These are phyloP conservation scores for Nycticorax nycticorax DNA, from an alignment of 2,113 vertebrate species.

Conservation along the genomic window DNA sequence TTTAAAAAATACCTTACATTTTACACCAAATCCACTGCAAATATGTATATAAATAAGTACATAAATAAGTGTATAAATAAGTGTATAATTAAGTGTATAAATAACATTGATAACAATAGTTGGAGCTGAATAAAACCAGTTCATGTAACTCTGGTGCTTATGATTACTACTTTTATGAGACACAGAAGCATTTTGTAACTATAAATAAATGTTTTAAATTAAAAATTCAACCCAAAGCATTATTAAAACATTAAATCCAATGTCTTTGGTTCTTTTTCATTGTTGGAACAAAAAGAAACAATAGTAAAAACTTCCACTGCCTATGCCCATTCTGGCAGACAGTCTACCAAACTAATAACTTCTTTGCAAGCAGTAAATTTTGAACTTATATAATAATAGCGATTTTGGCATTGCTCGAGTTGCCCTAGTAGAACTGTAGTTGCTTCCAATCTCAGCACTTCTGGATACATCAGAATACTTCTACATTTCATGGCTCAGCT, in stretches of 20 bases:
- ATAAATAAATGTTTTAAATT: not conserved
- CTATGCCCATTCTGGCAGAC: not conserved
- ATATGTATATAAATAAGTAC: too few relatives aligned
- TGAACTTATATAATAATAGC: not conserved
- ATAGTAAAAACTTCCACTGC: not conserved
- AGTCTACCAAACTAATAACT: not conserved
- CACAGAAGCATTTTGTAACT: not conserved
- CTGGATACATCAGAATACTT: not conserved
- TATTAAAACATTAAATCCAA: slow-evolving; percentile 22
- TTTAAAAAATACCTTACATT: not conserved
- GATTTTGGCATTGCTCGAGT: not conserved
- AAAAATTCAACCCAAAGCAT: slow-evolving; percentile 7
- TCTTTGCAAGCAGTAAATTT: not conserved
- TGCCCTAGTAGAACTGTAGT: not conserved
- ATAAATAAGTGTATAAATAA: not conserved
- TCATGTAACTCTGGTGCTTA: not conserved
- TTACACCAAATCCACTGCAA: not conserved
- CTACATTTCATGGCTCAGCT: not conserved
- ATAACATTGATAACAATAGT: not conserved
- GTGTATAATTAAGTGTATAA: not conserved
- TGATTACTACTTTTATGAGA: slow-evolving; percentile 10
- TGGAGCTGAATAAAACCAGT: not conserved
- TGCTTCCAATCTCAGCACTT: not conserved
- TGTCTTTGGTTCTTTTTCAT: not conserved
- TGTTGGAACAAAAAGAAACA: slow-evolving; percentile 4